Conservation (phyloP, 1,140 invertebrate genomes). For the Drosophila sp. region DNA sequence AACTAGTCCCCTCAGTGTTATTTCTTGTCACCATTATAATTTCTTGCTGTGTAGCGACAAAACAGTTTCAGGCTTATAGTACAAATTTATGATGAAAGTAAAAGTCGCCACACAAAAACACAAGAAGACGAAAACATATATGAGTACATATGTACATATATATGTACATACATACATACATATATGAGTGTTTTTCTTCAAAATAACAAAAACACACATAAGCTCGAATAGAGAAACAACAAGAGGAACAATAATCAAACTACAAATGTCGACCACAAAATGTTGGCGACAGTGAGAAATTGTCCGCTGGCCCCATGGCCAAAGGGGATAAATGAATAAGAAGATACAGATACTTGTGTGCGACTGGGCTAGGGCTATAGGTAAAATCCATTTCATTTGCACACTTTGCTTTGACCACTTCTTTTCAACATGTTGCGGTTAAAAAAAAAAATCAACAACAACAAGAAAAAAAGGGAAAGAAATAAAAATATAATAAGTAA, state of each 20-base stretch:
- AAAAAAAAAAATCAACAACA: no score
- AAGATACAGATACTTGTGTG: neutral
- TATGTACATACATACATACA: neutral
- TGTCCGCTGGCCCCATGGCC: slow-evolving; percentile 16
- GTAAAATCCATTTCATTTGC: slow-evolving; percentile 13
- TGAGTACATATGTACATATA: slow-evolving; percentile 6
- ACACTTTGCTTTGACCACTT: slow-evolving; percentile 36
- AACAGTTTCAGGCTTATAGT: slow-evolving; percentile 12
- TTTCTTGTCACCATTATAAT: neutral
- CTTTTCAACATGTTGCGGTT: slow-evolving; percentile 21
- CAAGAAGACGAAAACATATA: slow-evolving; percentile 17
- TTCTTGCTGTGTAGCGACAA: slow-evolving; percentile 46
- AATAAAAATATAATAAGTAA: slow-evolving; percentile 20
- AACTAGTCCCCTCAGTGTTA: no score
- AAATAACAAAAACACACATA: slow-evolving; percentile 47
- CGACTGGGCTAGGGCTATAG: neutral
- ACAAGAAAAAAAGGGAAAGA: slow-evolving; percentile 19
- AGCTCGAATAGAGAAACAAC: slow-evolving; percentile 21
- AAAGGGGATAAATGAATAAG: neutral
- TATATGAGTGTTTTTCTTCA: slow-evolving; percentile 11
- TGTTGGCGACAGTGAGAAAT: slow-evolving; percentile 48
- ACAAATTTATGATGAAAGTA: slow-evolving; percentile 37
- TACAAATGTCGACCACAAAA: slow-evolving; percentile 43
- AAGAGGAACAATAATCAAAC: slow-evolving; percentile 42
- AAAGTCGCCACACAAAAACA: slow-evolving; percentile 43